Base-by-base conservation (phyloP, 2,113 vertebrate species). In the Chloebia gouldiae region DNA sequence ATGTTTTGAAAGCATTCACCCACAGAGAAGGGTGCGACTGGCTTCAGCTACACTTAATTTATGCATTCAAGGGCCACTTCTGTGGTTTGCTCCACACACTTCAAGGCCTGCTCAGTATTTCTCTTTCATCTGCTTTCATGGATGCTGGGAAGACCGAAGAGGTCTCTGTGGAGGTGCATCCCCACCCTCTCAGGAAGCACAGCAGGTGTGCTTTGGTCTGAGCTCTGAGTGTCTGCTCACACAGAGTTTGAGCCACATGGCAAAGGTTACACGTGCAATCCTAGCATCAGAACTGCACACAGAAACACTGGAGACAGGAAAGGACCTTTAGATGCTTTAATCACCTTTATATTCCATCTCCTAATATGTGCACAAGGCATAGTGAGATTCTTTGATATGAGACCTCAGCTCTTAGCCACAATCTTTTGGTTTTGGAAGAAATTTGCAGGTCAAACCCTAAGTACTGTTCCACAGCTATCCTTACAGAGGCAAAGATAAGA, bases 1-100 rank as follows among this genome's bases (percentile, higher is more conserved):
- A 35, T 90, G 14, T 30, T 93, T 63, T 53, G 65, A 72, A 75
- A 87, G 24, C 47, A 23, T 49, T 85, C 70, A 49, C 20, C 27
- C 65, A 53, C 4, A 47, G 16, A 20, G 7, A 89, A 89, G 5
- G 30, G 23, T 80, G 39, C 42, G 64, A 60, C 12, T 51, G 75
- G 57, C 35, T 71, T 53, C 49, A 79, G 56, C 56, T 31, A 30
- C 25, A 2, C 11, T 39, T 51, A 19, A 0, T 50, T 49, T 57
- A 0, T 13, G 27, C 15, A 4, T 5, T 4, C 35, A 61, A 53
- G 28, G 24, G 37, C 2, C 14, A 14, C 25, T 35, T 37, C 12
- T 77, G 57, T 44, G 65, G 23, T 69, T 88, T 82, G 45, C 35
- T 60, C 60, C 35, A 35, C 21, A 28, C 31, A 31, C 10, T 44